These are phyloP conservation scores for Caenorhabditis sp. DNA, from an alignment of 2,888 invertebrate species.

Conservation along the genomic window DNA sequence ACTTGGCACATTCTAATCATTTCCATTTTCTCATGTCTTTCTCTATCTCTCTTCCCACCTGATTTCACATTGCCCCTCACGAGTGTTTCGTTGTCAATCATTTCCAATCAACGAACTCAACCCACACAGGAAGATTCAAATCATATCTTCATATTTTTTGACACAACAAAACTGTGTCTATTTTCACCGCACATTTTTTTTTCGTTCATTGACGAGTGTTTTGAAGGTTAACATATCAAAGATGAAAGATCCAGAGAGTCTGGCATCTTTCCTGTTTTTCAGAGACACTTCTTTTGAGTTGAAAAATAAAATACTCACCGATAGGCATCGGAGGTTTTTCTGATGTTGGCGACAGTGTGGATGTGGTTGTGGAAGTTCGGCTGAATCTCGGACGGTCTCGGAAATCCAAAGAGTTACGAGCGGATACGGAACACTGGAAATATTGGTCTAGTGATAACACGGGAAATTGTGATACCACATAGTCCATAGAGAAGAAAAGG, in stretches of 20 bases:
- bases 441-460: neutral
- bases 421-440: slow-evolving; percentile 53
- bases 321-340: slow-evolving; percentile 45
- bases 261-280: neutral
- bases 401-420: slow-evolving; percentile 45
- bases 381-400: slow-evolving; percentile 50
- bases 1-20: neutral
- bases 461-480: too few relatives aligned
- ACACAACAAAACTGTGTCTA: slow-evolving; percentile 13
- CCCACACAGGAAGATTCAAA: slow-evolving; percentile 15
- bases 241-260: slow-evolving; percentile 21
- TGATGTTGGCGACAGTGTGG: slow-evolving; percentile 50
- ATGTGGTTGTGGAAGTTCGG: slow-evolving; percentile 45
- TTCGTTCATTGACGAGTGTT: slow-evolving; percentile 10
- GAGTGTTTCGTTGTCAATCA: slow-evolving; percentile 50
- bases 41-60: slow-evolving; percentile 6
- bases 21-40: neutral
- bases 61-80: slow-evolving; percentile 16
- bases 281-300: neutral
- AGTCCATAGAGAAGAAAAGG: neutral
- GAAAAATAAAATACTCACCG: slow-evolving; percentile 27
- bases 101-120: slow-evolving; percentile 42
- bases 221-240: slow-evolving; percentile 22
- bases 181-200: slow-evolving; percentile 16
- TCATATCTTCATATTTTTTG: slow-evolving; percentile 27